Percentiles rank a stretch among this genome's conserved stretches.
phyloP scores from a whole-genome alignment of 2,797 vertebrate species.

The Coluber constrictor region DNA sequence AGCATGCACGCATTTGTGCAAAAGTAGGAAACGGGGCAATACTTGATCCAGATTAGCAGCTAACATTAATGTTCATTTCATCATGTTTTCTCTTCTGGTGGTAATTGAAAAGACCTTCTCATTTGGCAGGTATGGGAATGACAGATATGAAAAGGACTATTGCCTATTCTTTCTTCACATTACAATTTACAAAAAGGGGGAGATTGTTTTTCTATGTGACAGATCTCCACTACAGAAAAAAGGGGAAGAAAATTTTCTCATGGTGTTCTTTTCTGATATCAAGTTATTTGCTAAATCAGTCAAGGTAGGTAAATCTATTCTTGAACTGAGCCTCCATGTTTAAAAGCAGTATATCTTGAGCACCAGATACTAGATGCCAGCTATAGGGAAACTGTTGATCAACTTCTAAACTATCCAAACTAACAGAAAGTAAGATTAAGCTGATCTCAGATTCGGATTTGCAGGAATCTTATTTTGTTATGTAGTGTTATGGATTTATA shows the following conservation, averaged over 20 bases:
- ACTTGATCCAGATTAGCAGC: conserved; percentile 22
- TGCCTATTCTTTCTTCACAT: neutral
- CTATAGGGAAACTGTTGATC: neutral
- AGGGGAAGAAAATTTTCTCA: neutral
- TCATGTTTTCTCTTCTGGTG: neutral
- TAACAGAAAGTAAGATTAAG: neutral
- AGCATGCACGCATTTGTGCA: conserved; percentile 5
- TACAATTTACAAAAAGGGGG: neutral
- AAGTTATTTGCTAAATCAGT: neutral
- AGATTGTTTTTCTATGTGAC: neutral
- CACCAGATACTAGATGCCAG: neutral
- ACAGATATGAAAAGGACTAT: neutral
- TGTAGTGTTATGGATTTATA: neutral
- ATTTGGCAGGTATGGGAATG: neutral
- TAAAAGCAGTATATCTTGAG: neutral
- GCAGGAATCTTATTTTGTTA: neutral
- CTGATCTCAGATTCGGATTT: too few relatives aligned
- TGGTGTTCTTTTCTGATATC: neutral
- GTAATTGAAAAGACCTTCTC: neutral
- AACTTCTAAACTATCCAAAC: neutral
- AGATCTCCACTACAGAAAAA: neutral
- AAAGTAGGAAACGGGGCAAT: conserved; percentile 28
- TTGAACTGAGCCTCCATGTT: neutral
- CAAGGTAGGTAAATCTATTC: neutral
- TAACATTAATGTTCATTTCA: conserved; percentile 5